Evolutionary conservation across 2,797 vertebrate genomes (phyloP), one percentile per base, ranked within the genome.

Genomic region (Calcarius lapponicus): DNA sequence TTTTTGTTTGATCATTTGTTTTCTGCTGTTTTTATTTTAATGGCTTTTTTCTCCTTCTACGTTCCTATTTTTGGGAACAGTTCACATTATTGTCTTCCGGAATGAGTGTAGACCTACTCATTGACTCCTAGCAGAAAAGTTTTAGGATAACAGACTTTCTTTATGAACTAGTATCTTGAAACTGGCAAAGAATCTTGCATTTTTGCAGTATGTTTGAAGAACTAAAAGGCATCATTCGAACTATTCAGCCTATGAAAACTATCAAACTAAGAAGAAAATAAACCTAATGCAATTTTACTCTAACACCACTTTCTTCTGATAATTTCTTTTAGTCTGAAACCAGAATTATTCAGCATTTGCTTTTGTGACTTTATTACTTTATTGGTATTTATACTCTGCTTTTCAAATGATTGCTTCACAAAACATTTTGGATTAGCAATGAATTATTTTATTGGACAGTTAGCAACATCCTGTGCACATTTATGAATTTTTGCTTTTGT

Each of bases 401-500:
- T 88, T 90, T 58, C 51, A 88, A 91, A 66, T 43, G 2, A 84
- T 88, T 0, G 2, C 22, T 75, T 90, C 80, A 81, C 25, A 84
- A 86, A 92, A 84, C 7, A 62, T 61, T 92, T 86, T 62, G 53
- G 22, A 48, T 84, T 84, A 73, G 7, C 26, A 75, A 26, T 84
- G 56, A 70, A 53, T 86, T 95, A 70, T 92, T 95, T 92, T 86
- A 84, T 81, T 84, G 78, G 66, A 56, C 31, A 86, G 40, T 92
- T 92, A 95, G 76, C 70, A 93, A 48, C 42, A 83, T 80, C 69
- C 38, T 72, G 16, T 31, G 38, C 42, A 65, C 22, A 58, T 80
- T 66, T 92, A 80, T 53, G 72, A 86, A 69, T 83, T 74, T 83
- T 92, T 90, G 11, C 31, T 69, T 86, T 79, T 78, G 65, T 80